phyloP scores from a whole-genome alignment of 2,113 vertebrate species.

The Colaptes auratus region DNA sequence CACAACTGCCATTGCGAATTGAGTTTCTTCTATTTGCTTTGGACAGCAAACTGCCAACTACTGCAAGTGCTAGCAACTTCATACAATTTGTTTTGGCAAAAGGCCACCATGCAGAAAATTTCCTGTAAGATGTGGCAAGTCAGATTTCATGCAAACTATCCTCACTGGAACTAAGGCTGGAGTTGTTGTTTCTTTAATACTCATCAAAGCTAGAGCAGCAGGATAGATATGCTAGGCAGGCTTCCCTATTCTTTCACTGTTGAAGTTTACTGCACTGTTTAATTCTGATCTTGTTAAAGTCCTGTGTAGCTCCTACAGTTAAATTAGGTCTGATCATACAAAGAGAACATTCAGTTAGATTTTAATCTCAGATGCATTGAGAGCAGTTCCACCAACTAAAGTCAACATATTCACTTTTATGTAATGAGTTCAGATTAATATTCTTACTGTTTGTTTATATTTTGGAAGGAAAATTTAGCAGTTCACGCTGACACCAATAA shows the following conservation, averaged over 20 bases:
- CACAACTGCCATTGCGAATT: constrained; percentile 24
- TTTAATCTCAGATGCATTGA: neutral
- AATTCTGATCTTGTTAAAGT: neutral
- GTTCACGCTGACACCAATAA: neutral
- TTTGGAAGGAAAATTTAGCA: constrained; percentile 3
- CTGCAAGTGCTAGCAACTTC: constrained; percentile 60
- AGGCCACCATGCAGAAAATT: constrained; percentile 65
- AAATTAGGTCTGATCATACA: neutral
- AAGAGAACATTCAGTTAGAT: neutral
- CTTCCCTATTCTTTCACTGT: neutral
- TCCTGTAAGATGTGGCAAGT: constrained; percentile 61
- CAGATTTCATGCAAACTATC: constrained; percentile 37
- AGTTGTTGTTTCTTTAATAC: constrained; percentile 1
- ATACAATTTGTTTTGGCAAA: constrained; percentile 63
- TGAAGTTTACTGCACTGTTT: neutral
- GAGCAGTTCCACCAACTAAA: neutral
- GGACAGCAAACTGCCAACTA: constrained; percentile 61
- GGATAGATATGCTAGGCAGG: neutral
- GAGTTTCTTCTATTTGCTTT: constrained; percentile 43
- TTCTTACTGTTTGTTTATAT: neutral
- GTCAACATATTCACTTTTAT: neutral
- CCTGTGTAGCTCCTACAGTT: neutral
- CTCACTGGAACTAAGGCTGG: neutral
- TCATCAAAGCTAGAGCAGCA: constrained; percentile 4
- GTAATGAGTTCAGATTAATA: neutral